phyloP scores from a whole-genome alignment of 2,113 vertebrate species.

The Tinamus guttatus region DNA sequence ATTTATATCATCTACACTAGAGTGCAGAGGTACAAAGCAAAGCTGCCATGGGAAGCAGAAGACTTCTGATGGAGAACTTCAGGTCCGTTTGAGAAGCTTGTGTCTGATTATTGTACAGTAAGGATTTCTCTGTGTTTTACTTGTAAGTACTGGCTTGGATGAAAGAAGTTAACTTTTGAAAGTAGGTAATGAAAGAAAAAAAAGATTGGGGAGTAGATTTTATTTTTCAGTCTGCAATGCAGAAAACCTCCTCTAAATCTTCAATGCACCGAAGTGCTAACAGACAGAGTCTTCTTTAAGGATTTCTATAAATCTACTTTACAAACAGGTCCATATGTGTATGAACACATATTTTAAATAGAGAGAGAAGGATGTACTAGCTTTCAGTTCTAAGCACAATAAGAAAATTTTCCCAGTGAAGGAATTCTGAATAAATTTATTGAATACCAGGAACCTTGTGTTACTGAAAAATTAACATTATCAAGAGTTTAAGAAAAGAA shows the following conservation, averaged over 20 bases:
- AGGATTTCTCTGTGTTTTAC: not conserved
- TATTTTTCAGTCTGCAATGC: not conserved
- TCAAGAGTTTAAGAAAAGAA: not conserved
- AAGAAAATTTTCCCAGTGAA: not conserved
- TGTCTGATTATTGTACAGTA: not conserved
- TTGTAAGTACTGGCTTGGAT: not conserved
- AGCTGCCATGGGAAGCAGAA: not conserved
- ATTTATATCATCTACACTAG: not conserved
- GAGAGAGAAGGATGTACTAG: not conserved
- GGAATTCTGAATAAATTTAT: not conserved
- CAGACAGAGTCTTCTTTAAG: not conserved
- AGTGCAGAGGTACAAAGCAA: not conserved
- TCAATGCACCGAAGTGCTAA: not conserved
- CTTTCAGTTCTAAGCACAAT: not conserved
- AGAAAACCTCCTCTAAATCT: not conserved
- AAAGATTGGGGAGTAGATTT: not conserved
- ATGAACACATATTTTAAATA: not conserved
- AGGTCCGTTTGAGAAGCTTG: not conserved
- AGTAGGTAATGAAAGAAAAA: too few species aligned
- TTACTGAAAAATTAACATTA: not conserved
- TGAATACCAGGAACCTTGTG: not conserved
- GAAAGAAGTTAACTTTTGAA: not conserved
- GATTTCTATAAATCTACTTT: not conserved
- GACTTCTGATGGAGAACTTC: not conserved
- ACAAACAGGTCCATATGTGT: not conserved